Evolutionary conservation across 2,113 vertebrate species (phyloP).

Genomic region (Spilogale gracilis): DNA sequence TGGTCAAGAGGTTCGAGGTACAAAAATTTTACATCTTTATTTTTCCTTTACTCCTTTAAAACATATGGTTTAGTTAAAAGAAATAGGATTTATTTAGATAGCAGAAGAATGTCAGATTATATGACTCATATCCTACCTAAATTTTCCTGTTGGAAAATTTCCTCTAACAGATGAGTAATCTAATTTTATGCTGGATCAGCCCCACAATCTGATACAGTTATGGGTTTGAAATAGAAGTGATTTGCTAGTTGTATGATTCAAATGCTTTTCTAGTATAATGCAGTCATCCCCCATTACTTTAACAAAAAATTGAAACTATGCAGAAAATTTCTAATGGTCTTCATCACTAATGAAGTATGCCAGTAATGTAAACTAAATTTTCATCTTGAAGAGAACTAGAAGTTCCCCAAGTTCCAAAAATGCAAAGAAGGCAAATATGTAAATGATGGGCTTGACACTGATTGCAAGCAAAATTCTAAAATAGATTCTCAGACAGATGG

Average conservation of each 20-base stretch:
- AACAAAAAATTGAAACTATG: conserved; percentile 35
- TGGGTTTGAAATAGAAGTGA: conserved; percentile 67
- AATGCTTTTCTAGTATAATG: conserved; percentile 30
- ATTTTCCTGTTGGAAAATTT: conserved; percentile 78
- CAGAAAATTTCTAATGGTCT: conserved; percentile 33
- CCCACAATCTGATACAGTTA: conserved; percentile 59
- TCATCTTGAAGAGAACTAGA: conserved; percentile 12
- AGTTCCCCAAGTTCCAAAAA: neutral
- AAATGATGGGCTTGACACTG: neutral
- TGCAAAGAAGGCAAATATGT: conserved; percentile 28
- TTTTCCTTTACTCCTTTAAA: conserved; percentile 64
- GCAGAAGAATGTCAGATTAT: conserved; percentile 74
- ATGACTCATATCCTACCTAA: conserved; percentile 80
- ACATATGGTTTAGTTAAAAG: conserved; percentile 75
- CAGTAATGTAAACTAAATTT: conserved; percentile 11
- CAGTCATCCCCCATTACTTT: neutral
- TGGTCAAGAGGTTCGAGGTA: conserved; percentile 30
- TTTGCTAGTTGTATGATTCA: conserved; percentile 62
- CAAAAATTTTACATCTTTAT: conserved; percentile 50
- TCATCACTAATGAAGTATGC: neutral
- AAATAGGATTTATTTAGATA: conserved; percentile 74
- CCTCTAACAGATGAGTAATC: conserved; percentile 78
- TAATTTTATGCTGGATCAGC: conserved; percentile 75
- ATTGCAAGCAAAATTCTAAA: neutral
- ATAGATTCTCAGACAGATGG: neutral